A percentile compares a stretch with the other conserved stretches of the same genome.
Evolutionary conservation across 2,797 vertebrate genomes (phyloP).

Genomic region (Paedocypris micromegethes): DNA sequence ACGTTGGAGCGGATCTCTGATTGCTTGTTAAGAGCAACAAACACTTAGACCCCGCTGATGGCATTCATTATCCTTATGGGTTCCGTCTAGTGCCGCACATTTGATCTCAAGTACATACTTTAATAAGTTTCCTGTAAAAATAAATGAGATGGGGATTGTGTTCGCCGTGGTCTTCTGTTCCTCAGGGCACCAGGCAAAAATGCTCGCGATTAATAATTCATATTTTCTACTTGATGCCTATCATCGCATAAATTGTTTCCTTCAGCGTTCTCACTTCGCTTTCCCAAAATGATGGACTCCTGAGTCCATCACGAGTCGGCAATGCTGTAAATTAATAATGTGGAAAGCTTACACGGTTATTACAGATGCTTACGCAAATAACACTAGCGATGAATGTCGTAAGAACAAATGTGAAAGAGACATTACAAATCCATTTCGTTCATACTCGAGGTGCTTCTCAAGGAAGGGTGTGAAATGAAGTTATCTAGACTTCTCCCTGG

Average conservation of each 20-base stretch:
- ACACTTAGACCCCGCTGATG: conserved; percentile 35
- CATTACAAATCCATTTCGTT: conserved; percentile 45
- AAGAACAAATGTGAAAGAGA: conserved; percentile 56
- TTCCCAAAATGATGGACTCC: conserved; percentile 56
- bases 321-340: conserved; percentile 56
- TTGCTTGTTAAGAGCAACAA: conserved; percentile 51
- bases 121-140: conserved; percentile 68
- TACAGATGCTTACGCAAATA: conserved; percentile 38
- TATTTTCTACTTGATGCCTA: conserved; percentile 67
- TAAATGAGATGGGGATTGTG: conserved; percentile 67
- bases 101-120: conserved; percentile 66
- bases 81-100: conserved; percentile 55
- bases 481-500: conserved; percentile 53
- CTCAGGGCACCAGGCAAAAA: conserved; percentile 61
- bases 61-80: conserved; percentile 58
- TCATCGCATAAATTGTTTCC: conserved; percentile 64
- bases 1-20: conserved; percentile 45
- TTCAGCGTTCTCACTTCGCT: conserved; percentile 52
- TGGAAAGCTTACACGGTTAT: conserved; percentile 24
- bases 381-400: conserved; percentile 32
- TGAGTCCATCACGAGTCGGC: conserved; percentile 52
- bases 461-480: conserved; percentile 53
- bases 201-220: conserved; percentile 70
- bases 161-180: conserved; percentile 57
- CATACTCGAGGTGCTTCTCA: conserved; percentile 54